Base-by-base conservation (phyloP, 2,113 vertebrate species). In the Perca schrenkii region DNA sequence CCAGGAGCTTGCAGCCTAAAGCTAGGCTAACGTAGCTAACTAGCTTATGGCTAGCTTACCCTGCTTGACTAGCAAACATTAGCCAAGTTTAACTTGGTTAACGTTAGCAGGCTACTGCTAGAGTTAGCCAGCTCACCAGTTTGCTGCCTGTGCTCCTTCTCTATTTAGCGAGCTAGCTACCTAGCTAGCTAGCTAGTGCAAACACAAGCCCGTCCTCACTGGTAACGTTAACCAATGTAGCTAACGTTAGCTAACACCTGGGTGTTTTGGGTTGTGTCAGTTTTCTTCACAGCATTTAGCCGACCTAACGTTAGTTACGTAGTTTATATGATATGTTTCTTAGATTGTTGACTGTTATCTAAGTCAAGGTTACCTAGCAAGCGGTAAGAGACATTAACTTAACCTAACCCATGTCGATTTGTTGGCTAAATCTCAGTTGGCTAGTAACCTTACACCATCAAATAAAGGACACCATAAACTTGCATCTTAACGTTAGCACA, bases 21-120 rank as follows among this genome's bases (percentile, higher is more conserved):
- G 92, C 91, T 91, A 93, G 86, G 92, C 92, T 94, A 94, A 86
- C 71, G 50, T 7, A 28, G 88, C 92, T 77, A 75, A 79, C 84
- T 92, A 93, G 90, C 93, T 83, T 47, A 34, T 66, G 58, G 56
- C 86, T 90, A 92, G 92, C 89, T 72, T 53, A 21, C 40, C 79
- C 49, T 70, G 74, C 50, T 79, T 79, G 71, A 80, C 65, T 71
- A 86, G 88, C 80, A 54, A 61, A 47, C 56, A 80, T 80, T 86
- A 69, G 79, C 72, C 54, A 60, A 65, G 77, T 72, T 80, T 77
- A 80, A 83, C 86, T 89, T 76, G 75, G 72, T 76, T 79, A 63
- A 57, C 58, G 62, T 74, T 80, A 77, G 79, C 85, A 76, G 53
- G 49, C 69, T 72, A 17, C 50, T 52, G 67, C 70, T 76, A 17